Percentiles rank a stretch among this genome's conserved stretches.
Conservation (phyloP, 2,113 vertebrate species). For the Meriones unguiculatus region DNA sequence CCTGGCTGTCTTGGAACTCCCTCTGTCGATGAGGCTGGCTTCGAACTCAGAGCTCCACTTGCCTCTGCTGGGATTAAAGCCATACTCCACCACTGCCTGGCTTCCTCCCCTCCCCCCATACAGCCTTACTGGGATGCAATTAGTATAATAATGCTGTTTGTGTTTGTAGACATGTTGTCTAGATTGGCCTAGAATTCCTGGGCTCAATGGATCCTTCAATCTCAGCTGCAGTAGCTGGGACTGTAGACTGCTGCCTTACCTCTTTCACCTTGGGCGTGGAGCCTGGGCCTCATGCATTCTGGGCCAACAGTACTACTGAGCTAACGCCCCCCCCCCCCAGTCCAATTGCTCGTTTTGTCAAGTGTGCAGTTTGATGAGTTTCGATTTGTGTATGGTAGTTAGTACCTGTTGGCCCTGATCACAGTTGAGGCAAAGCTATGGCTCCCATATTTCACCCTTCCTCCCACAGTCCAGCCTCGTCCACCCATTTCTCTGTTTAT, state of each 20-base stretch:
- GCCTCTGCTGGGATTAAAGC: neutral
- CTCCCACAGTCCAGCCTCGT: accelerated
- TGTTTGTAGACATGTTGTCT: neutral
- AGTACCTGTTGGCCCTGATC: too few species aligned
- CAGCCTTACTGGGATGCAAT: neutral
- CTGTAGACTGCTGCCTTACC: neutral
- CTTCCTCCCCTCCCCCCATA: neutral
- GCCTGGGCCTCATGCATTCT: neutral
- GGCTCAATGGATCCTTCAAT: neutral
- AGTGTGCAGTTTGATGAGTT: accelerated
- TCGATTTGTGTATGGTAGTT: neutral
- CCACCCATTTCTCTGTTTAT: neutral
- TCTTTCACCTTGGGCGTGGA: neutral
- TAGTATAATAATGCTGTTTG: neutral
- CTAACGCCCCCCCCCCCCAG: neutral
- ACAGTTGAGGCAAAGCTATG: accelerated
- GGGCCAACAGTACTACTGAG: neutral
- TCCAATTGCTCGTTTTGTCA: neutral
- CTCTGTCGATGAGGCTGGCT: neutral
- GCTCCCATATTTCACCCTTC: too few species aligned
- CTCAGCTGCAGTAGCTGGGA: neutral
- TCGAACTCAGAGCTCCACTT: neutral
- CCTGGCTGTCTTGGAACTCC: neutral
- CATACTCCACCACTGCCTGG: neutral
- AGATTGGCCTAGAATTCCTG: neutral